phyloP scores from a whole-genome alignment of 2,888 invertebrate genomes.

The Neria commutata region DNA sequence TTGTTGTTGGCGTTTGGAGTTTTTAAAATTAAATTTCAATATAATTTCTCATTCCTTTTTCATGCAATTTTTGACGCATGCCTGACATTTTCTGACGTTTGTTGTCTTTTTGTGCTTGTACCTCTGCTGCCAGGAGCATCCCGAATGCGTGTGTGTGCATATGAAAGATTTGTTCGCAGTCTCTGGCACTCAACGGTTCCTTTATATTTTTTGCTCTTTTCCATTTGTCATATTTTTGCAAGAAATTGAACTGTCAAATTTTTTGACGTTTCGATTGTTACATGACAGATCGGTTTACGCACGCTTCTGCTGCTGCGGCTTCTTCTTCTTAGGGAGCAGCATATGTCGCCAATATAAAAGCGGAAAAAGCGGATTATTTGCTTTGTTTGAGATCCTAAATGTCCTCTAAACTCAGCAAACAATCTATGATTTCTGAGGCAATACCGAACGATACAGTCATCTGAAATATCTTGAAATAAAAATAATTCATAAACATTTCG shows the following conservation, averaged over 20 bases:
- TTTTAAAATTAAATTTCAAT: conserved; percentile 26
- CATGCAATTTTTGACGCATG: conserved; percentile 23
- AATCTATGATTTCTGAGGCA: too few species aligned
- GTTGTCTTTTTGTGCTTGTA: conserved; percentile 22
- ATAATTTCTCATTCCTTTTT: conserved; percentile 22
- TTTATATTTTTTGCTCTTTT: neutral
- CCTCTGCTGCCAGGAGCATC: conserved; percentile 19
- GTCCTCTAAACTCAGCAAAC: too few species aligned
- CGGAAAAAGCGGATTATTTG: conserved; percentile 16
- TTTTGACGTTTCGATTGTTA: conserved; percentile 58
- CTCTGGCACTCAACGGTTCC: neutral
- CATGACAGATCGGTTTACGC: conserved; percentile 31
- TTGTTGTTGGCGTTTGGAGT: conserved; percentile 8
- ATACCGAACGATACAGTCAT: too few species aligned
- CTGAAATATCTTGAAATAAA: too few species aligned
- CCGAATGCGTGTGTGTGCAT: neutral
- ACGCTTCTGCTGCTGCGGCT: conserved; percentile 2
- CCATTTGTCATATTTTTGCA: conserved; percentile 26
- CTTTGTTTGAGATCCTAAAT: too few species aligned
- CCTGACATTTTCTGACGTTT: conserved; percentile 28
- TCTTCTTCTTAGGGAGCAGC: conserved; percentile 12
- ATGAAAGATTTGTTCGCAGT: neutral
- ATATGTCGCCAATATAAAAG: conserved; percentile 1
- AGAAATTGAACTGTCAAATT: conserved; percentile 61
- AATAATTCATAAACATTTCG: too few species aligned